Evolutionary conservation across 2,888 invertebrate genomes (phyloP).

Genomic region (Yponomeuta sedellus): DNA sequence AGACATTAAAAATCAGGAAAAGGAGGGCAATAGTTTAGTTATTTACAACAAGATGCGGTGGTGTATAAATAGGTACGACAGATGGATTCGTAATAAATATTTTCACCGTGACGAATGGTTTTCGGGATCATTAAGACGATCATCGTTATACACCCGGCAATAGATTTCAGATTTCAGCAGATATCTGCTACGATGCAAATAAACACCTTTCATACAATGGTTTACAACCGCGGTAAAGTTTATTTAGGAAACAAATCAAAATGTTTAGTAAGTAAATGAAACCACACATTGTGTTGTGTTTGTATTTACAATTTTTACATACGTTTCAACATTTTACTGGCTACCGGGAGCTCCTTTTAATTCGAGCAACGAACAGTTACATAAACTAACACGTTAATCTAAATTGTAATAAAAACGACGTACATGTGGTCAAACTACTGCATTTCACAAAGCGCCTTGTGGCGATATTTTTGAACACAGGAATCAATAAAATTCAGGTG

Average conservation of each 20-base stretch:
- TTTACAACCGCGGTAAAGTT: slow-evolving; percentile 12
- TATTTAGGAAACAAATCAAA: not conserved
- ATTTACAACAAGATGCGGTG: too few relatives aligned
- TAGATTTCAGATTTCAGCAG: slow-evolving; percentile 26
- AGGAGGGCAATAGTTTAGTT: too few relatives aligned
- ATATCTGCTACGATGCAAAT: slow-evolving; percentile 20
- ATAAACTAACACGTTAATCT: slow-evolving; percentile 75
- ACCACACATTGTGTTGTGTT: slow-evolving; percentile 56
- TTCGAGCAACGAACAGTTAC: slow-evolving; percentile 76
- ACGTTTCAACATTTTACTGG: slow-evolving; percentile 75
- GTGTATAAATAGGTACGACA: too few relatives aligned
- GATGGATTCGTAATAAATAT: too few relatives aligned
- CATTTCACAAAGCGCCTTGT: slow-evolving; percentile 43
- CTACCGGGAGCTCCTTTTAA: slow-evolving; percentile 76
- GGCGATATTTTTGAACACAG: slow-evolving; percentile 57
- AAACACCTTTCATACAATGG: slow-evolving; percentile 17
- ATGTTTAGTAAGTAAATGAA: slow-evolving; percentile 45
- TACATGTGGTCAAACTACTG: slow-evolving; percentile 62
- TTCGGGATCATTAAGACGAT: not conserved
- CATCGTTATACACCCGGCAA: not conserved
- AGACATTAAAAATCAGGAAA: too few relatives aligned
- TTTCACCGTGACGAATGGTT: too few relatives aligned
- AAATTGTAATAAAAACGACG: slow-evolving; percentile 72
- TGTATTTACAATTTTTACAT: slow-evolving; percentile 76
- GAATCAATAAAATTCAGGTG: slow-evolving; percentile 73